Evolutionary conservation across 2,888 invertebrate species (phyloP), one percentile per base, ranked within the genome.

Genomic region (Bugula neritina): DNA sequence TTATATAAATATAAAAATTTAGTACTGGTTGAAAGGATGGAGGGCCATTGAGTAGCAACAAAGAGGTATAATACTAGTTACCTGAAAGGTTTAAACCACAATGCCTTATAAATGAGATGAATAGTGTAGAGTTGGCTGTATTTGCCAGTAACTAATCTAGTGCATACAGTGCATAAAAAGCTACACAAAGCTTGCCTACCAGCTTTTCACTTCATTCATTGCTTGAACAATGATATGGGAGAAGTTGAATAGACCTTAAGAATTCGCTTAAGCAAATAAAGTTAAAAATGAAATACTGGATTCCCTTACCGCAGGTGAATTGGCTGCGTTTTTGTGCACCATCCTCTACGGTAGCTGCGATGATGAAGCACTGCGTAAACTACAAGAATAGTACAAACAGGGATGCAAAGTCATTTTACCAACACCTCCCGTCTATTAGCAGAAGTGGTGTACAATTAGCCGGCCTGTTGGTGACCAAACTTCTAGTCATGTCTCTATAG

Each of bases 401-500:
- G n/a, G n/a, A n/a, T n/a, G n/a, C n/a, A n/a, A n/a, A n/a, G n/a
- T n/a, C n/a, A n/a, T n/a, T n/a, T n/a, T n/a, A n/a, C n/a, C n/a
- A n/a, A n/a, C n/a, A n/a, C n/a, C n/a, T n/a, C n/a, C n/a, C n/a
- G n/a, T n/a, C n/a, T n/a, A n/a, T n/a, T n/a, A 43, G 43, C 43
- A 43, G 43, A 17, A 17, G 10, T 43, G 17, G 17, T 17, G 43
- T 43, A 43, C 43, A 10, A 10, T 5, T 43, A 17, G 17, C 63
- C 63, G 17, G 31, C 13, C 31, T 34, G 34, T 63, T 63, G 63
- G 63, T 63, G 63, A 63, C 63, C 63, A 63, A 63, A 63, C 63
- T 27, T 63, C 63, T 63, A 63, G 63, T 63, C 63, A 63, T 63
- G 63, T 63, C 31, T 13, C 63, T 31, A 63, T 10, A 25, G 10